phyloP scores from a whole-genome alignment of 2,888 invertebrate species.

The Helicoverpa assulta region DNA sequence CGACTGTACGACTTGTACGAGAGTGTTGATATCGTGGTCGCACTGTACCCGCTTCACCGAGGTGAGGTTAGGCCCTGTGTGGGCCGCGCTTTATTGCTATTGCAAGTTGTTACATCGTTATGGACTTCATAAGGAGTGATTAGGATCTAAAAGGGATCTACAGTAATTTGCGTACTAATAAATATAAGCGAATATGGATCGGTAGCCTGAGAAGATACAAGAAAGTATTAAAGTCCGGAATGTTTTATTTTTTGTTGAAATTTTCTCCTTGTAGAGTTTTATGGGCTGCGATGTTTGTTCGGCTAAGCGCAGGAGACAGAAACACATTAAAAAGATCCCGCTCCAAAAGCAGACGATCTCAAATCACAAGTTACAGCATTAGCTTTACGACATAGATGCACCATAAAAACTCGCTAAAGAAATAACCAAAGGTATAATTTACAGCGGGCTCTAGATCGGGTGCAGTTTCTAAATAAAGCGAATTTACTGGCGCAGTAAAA shows the following conservation, averaged over 20 bases:
- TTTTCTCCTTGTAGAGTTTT: constrained; percentile 34
- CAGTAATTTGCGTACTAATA: constrained; percentile 18
- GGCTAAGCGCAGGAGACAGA: constrained; percentile 32
- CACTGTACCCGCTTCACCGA: neutral
- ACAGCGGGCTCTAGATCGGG: constrained; percentile 44
- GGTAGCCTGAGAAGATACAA: neutral
- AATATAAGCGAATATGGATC: constrained; percentile 35
- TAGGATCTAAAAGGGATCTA: constrained; percentile 26
- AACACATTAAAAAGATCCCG: constrained; percentile 37
- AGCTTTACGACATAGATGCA: constrained; percentile 43
- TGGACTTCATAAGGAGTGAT: constrained; percentile 41
- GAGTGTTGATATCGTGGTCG: constrained; percentile 45
- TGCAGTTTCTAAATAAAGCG: constrained; percentile 62
- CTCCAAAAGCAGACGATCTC: constrained; percentile 34
- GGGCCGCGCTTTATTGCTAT: constrained; percentile 49
- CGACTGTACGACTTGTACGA: constrained; percentile 8
- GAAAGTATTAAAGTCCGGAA: constrained; percentile 16
- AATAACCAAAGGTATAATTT: constrained; percentile 52
- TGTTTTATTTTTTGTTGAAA: constrained; percentile 5
- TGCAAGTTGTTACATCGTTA: constrained; percentile 46
- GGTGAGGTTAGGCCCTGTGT: constrained; percentile 37
- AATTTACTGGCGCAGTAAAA: constrained; percentile 73
- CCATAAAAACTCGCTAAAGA: constrained; percentile 51
- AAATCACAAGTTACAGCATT: constrained; percentile 50
- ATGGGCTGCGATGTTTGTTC: constrained; percentile 25